Conservation (phyloP, 2,888 invertebrate genomes). For the Tipula unca region DNA sequence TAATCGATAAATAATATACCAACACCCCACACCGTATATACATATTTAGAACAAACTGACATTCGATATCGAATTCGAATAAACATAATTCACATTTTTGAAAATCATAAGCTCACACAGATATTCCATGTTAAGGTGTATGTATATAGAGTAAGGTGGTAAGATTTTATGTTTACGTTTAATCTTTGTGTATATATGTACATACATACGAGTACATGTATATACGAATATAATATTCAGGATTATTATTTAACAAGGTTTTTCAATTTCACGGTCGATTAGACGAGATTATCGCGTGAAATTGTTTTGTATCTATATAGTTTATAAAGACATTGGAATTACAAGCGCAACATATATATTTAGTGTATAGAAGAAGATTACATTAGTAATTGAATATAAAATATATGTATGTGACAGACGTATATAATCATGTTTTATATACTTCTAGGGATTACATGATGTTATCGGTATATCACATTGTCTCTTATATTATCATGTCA, state of each 20-base stretch:
- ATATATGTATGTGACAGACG: background rate
- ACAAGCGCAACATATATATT: background rate
- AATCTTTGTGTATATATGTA: background rate
- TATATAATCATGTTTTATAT: background rate
- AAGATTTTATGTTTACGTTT: background rate
- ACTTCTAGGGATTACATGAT: background rate
- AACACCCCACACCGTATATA: background rate
- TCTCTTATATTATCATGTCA: no score
- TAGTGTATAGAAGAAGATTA: background rate
- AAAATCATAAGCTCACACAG: background rate
- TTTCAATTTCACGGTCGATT: background rate
- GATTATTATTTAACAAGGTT: background rate
- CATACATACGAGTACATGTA: background rate
- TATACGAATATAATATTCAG: no score
- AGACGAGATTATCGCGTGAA: background rate
- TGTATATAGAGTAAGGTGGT: background rate
- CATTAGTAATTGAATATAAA: background rate
- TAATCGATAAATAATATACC: no score
- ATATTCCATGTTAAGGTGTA: background rate
- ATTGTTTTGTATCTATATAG: background rate
- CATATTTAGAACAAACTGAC: background rate
- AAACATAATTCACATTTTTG: background rate
- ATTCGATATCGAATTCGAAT: background rate
- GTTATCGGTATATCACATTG: background rate
- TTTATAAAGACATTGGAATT: background rate